Base-by-base conservation (phyloP, 2,113 vertebrate genomes). In the Paramormyrops kingsleyae region DNA sequence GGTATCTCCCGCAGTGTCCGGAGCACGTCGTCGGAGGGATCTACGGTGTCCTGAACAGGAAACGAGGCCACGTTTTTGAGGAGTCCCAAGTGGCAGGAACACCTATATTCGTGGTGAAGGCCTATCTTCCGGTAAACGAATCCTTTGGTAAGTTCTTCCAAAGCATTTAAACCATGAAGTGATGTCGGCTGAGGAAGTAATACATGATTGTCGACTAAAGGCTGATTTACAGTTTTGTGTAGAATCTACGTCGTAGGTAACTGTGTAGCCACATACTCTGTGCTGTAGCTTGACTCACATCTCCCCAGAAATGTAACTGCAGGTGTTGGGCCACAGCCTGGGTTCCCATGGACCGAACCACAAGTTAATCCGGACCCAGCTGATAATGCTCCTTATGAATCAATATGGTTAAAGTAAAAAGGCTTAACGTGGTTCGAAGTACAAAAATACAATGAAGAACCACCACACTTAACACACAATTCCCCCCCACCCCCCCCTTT, bases 31-130 rank as follows among this genome's bases (percentile, higher is more conserved):
- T 95, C 49, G 94, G 95, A 53, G 93, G 94, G 6, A 94, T 94
- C 92, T 95, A 89, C 4, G 91, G 93, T 46, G 94, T 95, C n/a
- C 91, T 95, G 90, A 95, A 95, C 89, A 92, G 94, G 85, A 95
- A 95, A 88, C 91, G 93, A 86, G 93, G 93, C n/a, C 91, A 90
- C 0, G 74, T 94, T 47, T 95, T 92, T 92, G 94, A 95, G 56
- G 94, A 96, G 91, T 92, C 92, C 5, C 94, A 95, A 59, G 93
- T 94, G 13, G 92, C 93, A 17, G 93, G 94, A 87, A 94, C 94
- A 42, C 94, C 92, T 1, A 53, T 94, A 89, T 95, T 95, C 88
- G 87, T 95, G 8, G 92, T 94, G 19, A 95, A 95, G 91, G 94
- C 89, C 0, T 94, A 91, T 35, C 91, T 95, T 52, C 93, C 94